Conservation (phyloP, 2,888 invertebrate species). For the Acheta domesticus region DNA sequence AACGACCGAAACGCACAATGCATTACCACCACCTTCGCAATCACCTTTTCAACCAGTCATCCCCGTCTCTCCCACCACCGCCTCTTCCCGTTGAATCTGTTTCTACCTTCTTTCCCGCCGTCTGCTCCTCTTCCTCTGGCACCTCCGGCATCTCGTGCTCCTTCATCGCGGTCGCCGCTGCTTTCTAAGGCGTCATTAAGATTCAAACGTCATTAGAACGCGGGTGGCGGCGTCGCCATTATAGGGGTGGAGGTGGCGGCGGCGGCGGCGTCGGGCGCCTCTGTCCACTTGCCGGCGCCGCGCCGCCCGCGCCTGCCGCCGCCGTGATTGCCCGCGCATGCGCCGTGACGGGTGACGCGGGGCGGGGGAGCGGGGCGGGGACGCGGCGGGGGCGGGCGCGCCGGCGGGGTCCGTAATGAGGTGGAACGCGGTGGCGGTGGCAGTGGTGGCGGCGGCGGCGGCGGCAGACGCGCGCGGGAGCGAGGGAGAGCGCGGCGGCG, state of each 20-base stretch:
- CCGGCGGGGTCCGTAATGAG: slow-evolving; percentile 33
- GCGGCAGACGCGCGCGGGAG: slow-evolving; percentile 30
- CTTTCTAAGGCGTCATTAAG: slow-evolving; percentile 38
- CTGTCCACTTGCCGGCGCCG: not conserved
- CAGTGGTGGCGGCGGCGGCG: slow-evolving; percentile 25
- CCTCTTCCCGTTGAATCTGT: not conserved
- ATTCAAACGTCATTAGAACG: slow-evolving; percentile 39
- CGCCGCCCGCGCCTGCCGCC: not conserved
- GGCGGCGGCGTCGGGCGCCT: not conserved
- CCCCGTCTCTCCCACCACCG: not conserved
- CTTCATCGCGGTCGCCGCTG: slow-evolving; percentile 26
- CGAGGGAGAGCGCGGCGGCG: slow-evolving; percentile 29
- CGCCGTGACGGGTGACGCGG: slow-evolving; percentile 12
- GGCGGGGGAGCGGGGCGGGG: slow-evolving; percentile 20
- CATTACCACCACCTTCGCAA: too few species aligned
- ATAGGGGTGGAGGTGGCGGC: slow-evolving; percentile 4
- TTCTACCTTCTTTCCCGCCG: too few species aligned
- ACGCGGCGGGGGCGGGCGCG: slow-evolving; percentile 32
- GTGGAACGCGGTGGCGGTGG: slow-evolving; percentile 28
- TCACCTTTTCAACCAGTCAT: not conserved
- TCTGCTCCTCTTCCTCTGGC: too few species aligned
- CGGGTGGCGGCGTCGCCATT: slow-evolving; percentile 34
- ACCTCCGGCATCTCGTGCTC: not conserved
- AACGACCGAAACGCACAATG: too few species aligned
- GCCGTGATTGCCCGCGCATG: not conserved